These are phyloP conservation scores for Colletes gigas DNA, from an alignment of 1,140 invertebrate species.

Conservation along the genomic window DNA sequence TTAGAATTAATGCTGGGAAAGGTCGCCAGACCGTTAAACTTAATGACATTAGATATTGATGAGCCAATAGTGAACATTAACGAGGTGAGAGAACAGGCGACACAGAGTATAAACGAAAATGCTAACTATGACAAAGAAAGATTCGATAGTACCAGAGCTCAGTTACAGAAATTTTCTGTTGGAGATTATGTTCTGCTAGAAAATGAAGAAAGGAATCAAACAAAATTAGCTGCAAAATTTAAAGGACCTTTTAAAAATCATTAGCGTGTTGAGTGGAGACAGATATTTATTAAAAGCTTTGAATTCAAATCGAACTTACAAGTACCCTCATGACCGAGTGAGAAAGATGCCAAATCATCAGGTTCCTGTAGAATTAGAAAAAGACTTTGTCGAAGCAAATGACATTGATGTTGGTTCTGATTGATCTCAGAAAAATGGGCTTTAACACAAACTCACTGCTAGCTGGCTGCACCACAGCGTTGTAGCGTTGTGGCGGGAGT, in stretches of 20 bases:
- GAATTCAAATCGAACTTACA: constrained; percentile 35
- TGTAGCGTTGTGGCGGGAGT: no score
- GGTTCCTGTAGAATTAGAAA: neutral
- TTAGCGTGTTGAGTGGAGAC: constrained; percentile 18
- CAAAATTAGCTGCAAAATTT: constrained; percentile 42
- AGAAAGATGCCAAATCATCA: neutral
- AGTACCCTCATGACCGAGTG: constrained; percentile 16
- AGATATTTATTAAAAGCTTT: constrained; percentile 39
- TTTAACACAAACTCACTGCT: no score
- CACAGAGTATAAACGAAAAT: neutral
- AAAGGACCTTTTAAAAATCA: constrained; percentile 39
- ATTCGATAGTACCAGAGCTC: constrained; percentile 40
- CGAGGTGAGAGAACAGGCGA: constrained; percentile 3
- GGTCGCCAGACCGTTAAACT: constrained; percentile 63
- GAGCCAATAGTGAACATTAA: neutral
- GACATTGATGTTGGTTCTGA: no score
- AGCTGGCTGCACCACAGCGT: no score
- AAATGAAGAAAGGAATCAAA: constrained; percentile 56
- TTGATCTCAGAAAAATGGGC: no score
- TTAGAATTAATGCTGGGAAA: constrained; percentile 68
- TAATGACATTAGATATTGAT: constrained; percentile 53
- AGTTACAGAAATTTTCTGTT: constrained; percentile 25
- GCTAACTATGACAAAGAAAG: neutral
- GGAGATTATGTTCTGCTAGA: constrained; percentile 49
- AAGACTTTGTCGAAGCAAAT: no score